Base-by-base conservation (phyloP, 1,140 invertebrate genomes). In the Drosophila lini region DNA sequence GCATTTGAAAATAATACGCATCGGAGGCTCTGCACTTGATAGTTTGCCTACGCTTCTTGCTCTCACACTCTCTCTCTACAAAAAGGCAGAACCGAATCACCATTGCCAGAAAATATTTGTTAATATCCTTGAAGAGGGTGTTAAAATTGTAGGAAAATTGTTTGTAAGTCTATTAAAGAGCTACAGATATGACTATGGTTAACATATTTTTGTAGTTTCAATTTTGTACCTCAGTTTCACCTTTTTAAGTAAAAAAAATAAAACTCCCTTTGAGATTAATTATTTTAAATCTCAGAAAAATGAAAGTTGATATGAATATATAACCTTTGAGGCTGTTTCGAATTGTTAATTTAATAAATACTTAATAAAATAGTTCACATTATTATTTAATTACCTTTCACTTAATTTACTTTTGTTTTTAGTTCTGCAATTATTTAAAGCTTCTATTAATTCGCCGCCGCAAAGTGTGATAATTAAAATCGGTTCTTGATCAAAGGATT, bases 1-100 rank as follows among this genome's bases (percentile, higher is more conserved):
- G 42, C 41, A 58, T 70, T 69, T 70, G 22, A 57, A 70, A 69
- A 70, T 57, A 70, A 50, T 41, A 67, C 61, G 42, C 64, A 67
- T 36, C 44, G 44, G 34, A 32, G 36, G 61, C 61, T 34, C 61
- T 50, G 64, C 64, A 68, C 61, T 68, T 70, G 41, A 57, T 44
- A 45, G 38, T 57, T 47, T 47, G 61, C 47, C 40, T 31, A 50
- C 13, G 19, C 19, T 38, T 8, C 31, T 15, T 25, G 13, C 28
- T 19, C 7, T 10, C 3, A 32, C 13, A 50, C 41, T 19, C n/a
- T 13, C 28, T 25, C 7, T n/a, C 3, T 1, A 9, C 19, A 8
- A 32, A 22, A n/a, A 32, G 11, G n/a, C 5, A 31, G 3, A 13
- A 45, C 25, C 5, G 56, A 47, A 47, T 31, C 25, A 40, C 10